These are phyloP conservation scores for Tromatobia lineatoria DNA, from an alignment of 2,888 invertebrate genomes.

Conservation along the genomic window DNA sequence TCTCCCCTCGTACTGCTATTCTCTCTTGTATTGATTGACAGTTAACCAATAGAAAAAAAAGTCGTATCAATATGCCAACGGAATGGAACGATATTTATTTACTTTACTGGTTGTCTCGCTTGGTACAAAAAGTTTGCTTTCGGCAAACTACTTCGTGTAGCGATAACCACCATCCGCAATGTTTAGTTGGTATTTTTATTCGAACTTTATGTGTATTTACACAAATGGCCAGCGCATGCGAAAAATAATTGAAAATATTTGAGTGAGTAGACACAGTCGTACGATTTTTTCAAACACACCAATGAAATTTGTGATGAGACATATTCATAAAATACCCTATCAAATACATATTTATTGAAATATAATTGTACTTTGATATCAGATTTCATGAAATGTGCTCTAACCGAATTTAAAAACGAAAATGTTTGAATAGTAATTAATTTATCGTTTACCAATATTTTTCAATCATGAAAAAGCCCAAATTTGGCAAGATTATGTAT, in stretches of 20 bases:
- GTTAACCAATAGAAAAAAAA: slow-evolving; percentile 8
- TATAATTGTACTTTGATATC: no score
- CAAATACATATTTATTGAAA: no score
- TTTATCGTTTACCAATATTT: background rate
- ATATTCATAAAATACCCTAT: no score
- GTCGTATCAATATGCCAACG: background rate
- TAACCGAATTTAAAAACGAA: no score
- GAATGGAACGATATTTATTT: background rate
- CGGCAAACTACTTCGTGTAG: background rate
- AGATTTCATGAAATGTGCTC: no score
- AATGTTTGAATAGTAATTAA: no score
- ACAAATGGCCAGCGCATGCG: background rate
- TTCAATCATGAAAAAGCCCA: background rate
- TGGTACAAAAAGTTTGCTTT: background rate
- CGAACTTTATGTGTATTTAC: background rate
- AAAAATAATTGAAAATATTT: background rate
- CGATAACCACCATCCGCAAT: background rate
- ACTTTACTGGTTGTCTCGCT: background rate
- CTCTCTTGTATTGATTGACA: background rate
- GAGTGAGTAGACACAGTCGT: no score
- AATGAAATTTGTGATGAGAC: background rate
- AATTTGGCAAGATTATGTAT: no score
- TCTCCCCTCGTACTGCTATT: background rate
- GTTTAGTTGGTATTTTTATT: background rate
- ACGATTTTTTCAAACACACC: background rate